Base-by-base conservation (phyloP, 92 coral and sea anemone genomes). In the Ricordea florida region DNA sequence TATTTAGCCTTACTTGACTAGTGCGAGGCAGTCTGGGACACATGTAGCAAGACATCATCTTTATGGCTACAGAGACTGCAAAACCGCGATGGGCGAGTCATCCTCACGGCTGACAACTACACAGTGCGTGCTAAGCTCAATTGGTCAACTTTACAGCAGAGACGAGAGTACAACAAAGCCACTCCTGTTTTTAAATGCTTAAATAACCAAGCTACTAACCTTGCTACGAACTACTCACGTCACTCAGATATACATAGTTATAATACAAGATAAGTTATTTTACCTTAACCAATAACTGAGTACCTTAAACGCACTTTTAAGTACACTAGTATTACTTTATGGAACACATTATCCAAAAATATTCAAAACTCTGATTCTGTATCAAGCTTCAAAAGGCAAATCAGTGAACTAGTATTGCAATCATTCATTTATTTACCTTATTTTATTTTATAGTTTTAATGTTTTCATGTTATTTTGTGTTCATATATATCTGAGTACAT, bases 221-320 rank as follows among this genome's bases (percentile, higher is more conserved):
- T n/a, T n/a, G n/a, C 29, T 10, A 5, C 31, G 31, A 17, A 16
- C 14, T 7, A 48, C 29, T 11, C 29, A 2, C 3, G 62, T 48
- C 40, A 47, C 51, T 46, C 58, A 46, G 62, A 68, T 23, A n/a
- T 68, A n/a, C 69, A 57, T 24, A 57, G 23, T 17, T 53, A 55
- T 48, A 57, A 72, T 42, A 56, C 51, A 17, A 6, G 51, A 24
- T 24, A 26, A 2, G 25, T 70, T 10, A 37, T 35, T 41, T 38
- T 70, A 51, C 66, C 78, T 32, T 51, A 53, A 50, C 78, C 56
- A 17, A 53, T 65, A 56, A 71, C 78, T 53, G 53, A 53, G 37
- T 55, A 20, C 32, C 45, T 52, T 27, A 35, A 69, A 70, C 67
- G 62, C 23, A 55, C 49, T 50, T 49, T 70, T 25, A 72, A 34